A percentile compares a stretch with the other conserved stretches of the same genome.
Evolutionary conservation across 2,888 invertebrate genomes (phyloP).

Genomic region (Melanostoma mellinum): DNA sequence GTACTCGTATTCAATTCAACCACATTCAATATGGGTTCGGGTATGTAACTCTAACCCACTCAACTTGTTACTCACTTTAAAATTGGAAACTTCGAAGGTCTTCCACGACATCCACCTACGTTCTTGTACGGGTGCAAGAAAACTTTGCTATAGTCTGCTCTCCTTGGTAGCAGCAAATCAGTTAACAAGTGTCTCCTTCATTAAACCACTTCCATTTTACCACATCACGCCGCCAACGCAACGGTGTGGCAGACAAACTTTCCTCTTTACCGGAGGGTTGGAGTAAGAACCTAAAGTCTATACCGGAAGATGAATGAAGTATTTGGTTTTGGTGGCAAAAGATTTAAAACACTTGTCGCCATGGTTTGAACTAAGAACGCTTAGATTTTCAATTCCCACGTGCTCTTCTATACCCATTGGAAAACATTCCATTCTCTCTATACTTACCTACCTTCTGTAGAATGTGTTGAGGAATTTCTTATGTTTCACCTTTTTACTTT

Average conservation of each 20-base stretch:
- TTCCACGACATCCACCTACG: not conserved
- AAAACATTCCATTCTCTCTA: conserved; percentile 19
- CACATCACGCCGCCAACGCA: not conserved
- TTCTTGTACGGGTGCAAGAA: conserved; percentile 7
- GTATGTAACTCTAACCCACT: conserved; percentile 40
- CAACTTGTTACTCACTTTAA: conserved; percentile 55
- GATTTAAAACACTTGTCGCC: conserved; percentile 51
- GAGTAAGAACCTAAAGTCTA: not conserved
- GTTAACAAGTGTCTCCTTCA: conserved; percentile 66
- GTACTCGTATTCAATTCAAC: not conserved
- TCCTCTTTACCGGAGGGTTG: conserved; percentile 3
- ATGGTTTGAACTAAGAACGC: conserved; percentile 35
- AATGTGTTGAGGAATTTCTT: not conserved
- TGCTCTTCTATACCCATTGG: conserved; percentile 39
- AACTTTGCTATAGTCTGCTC: conserved; percentile 10
- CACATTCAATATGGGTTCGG: conserved; percentile 25
- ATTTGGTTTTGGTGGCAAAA: conserved; percentile 10
- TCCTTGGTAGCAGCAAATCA: conserved; percentile 8
- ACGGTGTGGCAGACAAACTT: conserved; percentile 15
- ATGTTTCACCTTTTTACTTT: conserved; percentile 25
- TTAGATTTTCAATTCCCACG: conserved; percentile 35
- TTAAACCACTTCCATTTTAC: conserved; percentile 45
- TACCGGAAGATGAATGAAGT: not conserved
- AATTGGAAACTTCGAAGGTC: conserved; percentile 48
- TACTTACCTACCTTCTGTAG: conserved; percentile 25